Conservation (phyloP, 2,113 vertebrate genomes). For the Vulpes ferrilata region DNA sequence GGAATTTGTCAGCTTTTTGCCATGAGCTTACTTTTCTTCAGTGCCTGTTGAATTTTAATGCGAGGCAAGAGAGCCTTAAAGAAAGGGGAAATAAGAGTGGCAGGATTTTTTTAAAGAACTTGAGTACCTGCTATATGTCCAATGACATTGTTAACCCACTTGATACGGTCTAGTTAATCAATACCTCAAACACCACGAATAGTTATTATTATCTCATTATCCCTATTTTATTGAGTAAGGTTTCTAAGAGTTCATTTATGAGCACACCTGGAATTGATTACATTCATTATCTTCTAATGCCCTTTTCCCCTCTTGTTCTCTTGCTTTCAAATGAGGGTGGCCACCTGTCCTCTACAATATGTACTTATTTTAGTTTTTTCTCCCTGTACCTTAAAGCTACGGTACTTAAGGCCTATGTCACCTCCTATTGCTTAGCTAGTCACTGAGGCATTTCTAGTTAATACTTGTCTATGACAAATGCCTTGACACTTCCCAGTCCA, state of each 20-base stretch:
- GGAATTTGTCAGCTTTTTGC: neutral
- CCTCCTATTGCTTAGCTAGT: neutral
- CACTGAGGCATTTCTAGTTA: constrained; percentile 22
- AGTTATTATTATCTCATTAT: neutral
- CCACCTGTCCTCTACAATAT: neutral
- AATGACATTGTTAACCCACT: neutral
- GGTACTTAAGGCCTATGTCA: neutral
- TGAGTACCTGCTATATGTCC: neutral
- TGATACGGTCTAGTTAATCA: constrained; percentile 13
- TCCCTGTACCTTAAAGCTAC: neutral
- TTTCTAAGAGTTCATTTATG: constrained; percentile 41
- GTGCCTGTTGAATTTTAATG: neutral
- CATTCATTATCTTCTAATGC: neutral
- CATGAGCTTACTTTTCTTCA: constrained; percentile 21
- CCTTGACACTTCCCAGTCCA: neutral
- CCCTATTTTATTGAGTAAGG: neutral
- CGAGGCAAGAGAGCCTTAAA: neutral
- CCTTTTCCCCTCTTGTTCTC: neutral
- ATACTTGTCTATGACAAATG: neutral
- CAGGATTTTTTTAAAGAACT: neutral
- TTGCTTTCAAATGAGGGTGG: neutral
- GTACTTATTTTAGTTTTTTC: neutral
- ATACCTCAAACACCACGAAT: neutral
- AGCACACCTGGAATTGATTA: neutral
- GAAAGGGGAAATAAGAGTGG: neutral